These are phyloP conservation scores for Drosophila setifemur DNA, from an alignment of 1,140 invertebrate genomes.

Conservation along the genomic window DNA sequence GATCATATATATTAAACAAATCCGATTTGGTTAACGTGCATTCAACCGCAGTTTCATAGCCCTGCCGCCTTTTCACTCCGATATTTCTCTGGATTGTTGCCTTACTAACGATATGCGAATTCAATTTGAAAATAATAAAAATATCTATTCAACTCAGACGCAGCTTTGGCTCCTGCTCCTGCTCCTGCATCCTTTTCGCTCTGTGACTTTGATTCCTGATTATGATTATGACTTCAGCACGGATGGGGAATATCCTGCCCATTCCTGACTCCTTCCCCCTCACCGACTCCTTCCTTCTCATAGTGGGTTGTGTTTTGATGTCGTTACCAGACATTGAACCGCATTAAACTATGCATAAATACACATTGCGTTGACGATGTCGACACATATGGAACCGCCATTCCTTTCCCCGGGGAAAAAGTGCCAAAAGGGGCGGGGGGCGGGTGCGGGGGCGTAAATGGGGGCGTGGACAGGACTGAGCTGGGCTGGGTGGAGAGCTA, in stretches of 20 bases:
- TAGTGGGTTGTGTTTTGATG: conserved; percentile 75
- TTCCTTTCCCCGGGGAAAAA: conserved; percentile 2
- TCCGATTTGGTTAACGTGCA: conserved; percentile 65
- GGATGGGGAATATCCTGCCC: neutral
- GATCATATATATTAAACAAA: conserved; percentile 66
- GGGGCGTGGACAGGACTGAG: neutral
- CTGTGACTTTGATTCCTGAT: conserved; percentile 65
- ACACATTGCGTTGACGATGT: conserved; percentile 69
- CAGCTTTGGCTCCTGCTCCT: conserved; percentile 5
- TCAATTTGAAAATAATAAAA: conserved; percentile 79
- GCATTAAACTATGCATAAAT: conserved; percentile 80
- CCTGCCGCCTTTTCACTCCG: neutral
- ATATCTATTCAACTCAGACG: conserved; percentile 55
- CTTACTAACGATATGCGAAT: conserved; percentile 66
- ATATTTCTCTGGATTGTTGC: conserved; percentile 9
- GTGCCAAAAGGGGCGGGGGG: neutral
- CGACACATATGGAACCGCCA: conserved; percentile 61
- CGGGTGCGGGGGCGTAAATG: neutral
- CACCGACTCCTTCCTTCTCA: no score
- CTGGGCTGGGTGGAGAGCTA: conserved; percentile 15
- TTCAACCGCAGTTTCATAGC: conserved; percentile 11
- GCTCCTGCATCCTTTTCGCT: neutral
- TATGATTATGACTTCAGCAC: conserved; percentile 70
- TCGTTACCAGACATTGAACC: conserved; percentile 79
- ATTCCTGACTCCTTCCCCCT: conserved; percentile 36